Evolutionary conservation across 2,113 vertebrate species (phyloP).

Genomic region (Erythrolamprus reginae): DNA sequence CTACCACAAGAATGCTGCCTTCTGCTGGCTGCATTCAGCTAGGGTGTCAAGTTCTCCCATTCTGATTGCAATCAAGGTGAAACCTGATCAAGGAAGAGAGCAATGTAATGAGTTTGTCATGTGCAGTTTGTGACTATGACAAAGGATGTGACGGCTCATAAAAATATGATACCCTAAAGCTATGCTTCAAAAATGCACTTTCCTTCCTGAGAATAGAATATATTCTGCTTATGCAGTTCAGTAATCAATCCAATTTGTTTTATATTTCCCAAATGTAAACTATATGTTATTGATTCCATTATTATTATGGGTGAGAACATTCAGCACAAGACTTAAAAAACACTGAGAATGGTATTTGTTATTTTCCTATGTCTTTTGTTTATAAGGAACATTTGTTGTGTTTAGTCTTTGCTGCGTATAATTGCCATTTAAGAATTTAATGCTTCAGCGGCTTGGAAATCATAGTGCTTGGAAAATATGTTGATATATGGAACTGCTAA

Average conservation of each 20-base stretch:
- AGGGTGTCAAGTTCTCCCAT: neutral
- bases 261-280: neutral
- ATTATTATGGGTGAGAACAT: neutral
- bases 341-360: neutral
- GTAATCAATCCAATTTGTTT: slow-evolving; percentile 1
- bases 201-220: neutral
- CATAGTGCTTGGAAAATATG: neutral
- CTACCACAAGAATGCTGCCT: neutral
- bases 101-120: neutral
- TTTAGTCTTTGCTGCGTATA: neutral
- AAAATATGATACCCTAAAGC: neutral
- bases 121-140: neutral
- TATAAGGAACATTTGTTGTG: neutral
- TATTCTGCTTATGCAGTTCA: neutral
- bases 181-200: slow-evolving; percentile 23
- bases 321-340: neutral
- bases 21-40: neutral
- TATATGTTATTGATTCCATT: slow-evolving; percentile 3
- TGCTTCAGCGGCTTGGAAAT: neutral
- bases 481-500: neutral
- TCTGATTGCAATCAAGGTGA: neutral
- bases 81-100: neutral
- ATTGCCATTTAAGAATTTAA: slow-evolving; percentile 13
- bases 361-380: neutral
- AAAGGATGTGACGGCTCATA: neutral